Evolutionary conservation across 2,797 vertebrate genomes (phyloP).

Genomic region (Cryptoblepharus egeriae): DNA sequence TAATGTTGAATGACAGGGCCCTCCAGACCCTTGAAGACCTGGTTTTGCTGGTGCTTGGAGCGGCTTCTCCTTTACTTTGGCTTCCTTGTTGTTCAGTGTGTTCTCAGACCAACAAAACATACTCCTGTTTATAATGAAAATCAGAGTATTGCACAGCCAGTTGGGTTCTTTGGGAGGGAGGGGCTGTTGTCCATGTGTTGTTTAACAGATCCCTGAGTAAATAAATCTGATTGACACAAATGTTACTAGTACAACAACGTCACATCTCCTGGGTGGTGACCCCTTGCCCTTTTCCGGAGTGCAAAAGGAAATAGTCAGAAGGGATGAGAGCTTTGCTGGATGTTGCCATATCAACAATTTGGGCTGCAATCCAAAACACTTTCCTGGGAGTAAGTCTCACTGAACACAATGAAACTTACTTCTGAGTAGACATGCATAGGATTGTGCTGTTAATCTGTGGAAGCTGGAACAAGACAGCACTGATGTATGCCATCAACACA

Average conservation of each 20-base stretch:
- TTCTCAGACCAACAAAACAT: background rate
- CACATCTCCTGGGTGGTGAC: background rate
- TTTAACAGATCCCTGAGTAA: background rate
- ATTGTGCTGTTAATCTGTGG: no score
- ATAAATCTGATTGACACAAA: background rate
- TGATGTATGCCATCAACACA: background rate
- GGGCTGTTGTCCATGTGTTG: background rate
- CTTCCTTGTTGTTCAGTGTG: background rate
- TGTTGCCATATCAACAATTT: constrained; percentile 57
- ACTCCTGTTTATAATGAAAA: background rate
- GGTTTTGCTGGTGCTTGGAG: background rate
- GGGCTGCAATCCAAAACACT: no score
- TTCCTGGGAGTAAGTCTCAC: no score
- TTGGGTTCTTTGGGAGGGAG: background rate
- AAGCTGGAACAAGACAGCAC: background rate
- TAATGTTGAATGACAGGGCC: background rate
- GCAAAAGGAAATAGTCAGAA: rapidly evolving
- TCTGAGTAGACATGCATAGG: no score
- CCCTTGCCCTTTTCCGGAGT: background rate
- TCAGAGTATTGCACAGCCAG: background rate
- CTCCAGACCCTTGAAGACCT: background rate
- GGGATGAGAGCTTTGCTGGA: rapidly evolving
- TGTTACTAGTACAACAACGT: background rate
- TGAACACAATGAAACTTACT: no score
- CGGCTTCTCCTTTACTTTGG: background rate